Evolutionary conservation across 2,888 invertebrate genomes (phyloP), one percentile per base, ranked within the genome.

Genomic region (Phaedon cochleariae): DNA sequence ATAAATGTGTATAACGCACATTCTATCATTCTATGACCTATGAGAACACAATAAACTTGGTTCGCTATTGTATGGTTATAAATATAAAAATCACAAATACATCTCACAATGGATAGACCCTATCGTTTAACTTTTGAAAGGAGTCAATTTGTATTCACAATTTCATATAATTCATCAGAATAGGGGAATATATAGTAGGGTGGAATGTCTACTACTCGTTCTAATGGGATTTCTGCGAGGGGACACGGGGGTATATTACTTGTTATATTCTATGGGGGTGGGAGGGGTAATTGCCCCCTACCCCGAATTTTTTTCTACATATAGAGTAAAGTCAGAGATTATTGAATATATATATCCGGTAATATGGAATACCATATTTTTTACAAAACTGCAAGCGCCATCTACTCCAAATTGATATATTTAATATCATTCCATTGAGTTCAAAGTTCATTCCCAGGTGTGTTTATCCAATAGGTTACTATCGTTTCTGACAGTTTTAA

Each of bases 81-180:
- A 41, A 41, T 41, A 41, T 41, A 41, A 41, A 41, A 41, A 41
- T 41, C 41, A 41, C 41, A 41, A 41, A 41, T 15, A 41, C 41
- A 41, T 15, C 3, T 41, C 41, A 41, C 15, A 41, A 41, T 41
- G 15, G 72, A 75, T 74, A 80, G 79, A 77, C 82, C 81, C 81
- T 77, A 80, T 79, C 81, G 80, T 82, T 82, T 82, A 81, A 76
- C 79, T 79, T 79, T 80, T 80, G 74, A 81, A 82, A 82, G 79
- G 80, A 81, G 79, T 81, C 81, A 80, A 81, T 82, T 81, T 81
- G 80, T 81, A 81, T 81, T 81, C 80, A 80, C 62, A 72, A 41
- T 41, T 70, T 73, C 66, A 73, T 74, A 75, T 74, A 75, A 75
- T 75, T 75, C 74, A 73, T 64, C 65, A 62, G 65, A 70, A 69